A percentile compares a stretch with the other conserved stretches of the same genome.
These are phyloP conservation scores for Motacilla tschutschensis DNA, from an alignment of 2,113 vertebrate species.

Conservation along the genomic window DNA sequence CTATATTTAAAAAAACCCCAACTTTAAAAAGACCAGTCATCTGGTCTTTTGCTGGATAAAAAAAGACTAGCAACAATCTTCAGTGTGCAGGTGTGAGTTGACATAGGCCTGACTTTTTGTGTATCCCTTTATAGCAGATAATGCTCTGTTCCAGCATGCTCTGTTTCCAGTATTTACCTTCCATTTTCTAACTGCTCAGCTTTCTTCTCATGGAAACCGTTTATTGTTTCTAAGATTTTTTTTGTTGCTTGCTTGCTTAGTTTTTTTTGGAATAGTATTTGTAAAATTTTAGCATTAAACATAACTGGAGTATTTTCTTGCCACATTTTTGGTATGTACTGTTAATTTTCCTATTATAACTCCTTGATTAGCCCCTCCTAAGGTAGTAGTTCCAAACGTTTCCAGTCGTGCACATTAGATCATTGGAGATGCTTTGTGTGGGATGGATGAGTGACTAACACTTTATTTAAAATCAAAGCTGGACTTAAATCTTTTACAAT, in stretches of 20 bases:
- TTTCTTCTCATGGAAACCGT: background rate
- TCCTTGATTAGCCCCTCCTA: background rate
- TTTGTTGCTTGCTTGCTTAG: background rate
- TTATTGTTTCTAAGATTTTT: background rate
- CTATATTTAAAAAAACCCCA: background rate
- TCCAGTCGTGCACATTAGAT: background rate
- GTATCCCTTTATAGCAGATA: background rate
- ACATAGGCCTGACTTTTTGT: background rate
- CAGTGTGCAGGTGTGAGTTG: background rate
- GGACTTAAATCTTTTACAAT: background rate
- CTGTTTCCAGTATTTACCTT: background rate
- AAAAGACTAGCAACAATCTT: background rate
- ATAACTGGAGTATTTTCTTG: background rate
- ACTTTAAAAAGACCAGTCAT: background rate
- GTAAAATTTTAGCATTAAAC: background rate
- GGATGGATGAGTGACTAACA: background rate
- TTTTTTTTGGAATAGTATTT: background rate
- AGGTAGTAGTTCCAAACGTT: background rate
- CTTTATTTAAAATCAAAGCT: constrained; percentile 12
- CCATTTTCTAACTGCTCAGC: background rate
- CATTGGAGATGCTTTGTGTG: background rate
- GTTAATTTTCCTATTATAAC: background rate
- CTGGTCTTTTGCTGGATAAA: background rate
- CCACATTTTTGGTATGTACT: background rate
- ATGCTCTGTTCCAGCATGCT: background rate